Base-by-base conservation (phyloP, 1,140 invertebrate genomes). In the Halesus radiatus region DNA sequence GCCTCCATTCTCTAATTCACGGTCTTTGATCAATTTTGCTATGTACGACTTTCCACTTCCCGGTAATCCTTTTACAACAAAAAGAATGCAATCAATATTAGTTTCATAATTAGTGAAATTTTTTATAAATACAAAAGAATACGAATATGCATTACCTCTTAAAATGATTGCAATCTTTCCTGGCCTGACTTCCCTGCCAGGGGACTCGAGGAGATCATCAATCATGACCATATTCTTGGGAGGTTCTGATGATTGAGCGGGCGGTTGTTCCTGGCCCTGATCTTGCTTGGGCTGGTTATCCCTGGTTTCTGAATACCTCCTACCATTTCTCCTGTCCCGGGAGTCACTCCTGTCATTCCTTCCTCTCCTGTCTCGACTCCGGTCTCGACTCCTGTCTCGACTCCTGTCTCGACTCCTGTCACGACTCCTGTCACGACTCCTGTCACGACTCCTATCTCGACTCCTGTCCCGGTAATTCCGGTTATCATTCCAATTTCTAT, bases 1-100 rank as follows among this genome's bases (percentile, higher is more conserved):
- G 3, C 87, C 87, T 1, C 87, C 88, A 78, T 88, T 84, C 80
- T 90, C 88, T 10, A 91, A 88, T 87, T 91, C 90, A 86, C 89
- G 91, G 92, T 96, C 92, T 84, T 97, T 96, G 58, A 98, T 95
- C 37, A 97, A 88, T 90, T 96, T 97, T 3, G 96, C 95, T 84
- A 96, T 90, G 88, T 94, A 95, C 32, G 95, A 96, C 90, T 98
- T 98, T 60, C 97, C 96, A 88, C 95, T 95, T 2, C 97, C 96
- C 18, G 97, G 96, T 68, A 95, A 93, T 20, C 97, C 96, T 90
- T 77, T 8, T 53, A 2, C 10, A 45, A 78, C 62, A 73, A 26
- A 64, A 13, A 22, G 32, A 32, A 66, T 26, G 26, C 60, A 66
- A 26, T 16, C 60, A 66, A 26, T 16, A 66, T 22, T 29, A 32